phyloP scores from a whole-genome alignment of 2,888 invertebrate genomes.

The Drosophila borborema region DNA sequence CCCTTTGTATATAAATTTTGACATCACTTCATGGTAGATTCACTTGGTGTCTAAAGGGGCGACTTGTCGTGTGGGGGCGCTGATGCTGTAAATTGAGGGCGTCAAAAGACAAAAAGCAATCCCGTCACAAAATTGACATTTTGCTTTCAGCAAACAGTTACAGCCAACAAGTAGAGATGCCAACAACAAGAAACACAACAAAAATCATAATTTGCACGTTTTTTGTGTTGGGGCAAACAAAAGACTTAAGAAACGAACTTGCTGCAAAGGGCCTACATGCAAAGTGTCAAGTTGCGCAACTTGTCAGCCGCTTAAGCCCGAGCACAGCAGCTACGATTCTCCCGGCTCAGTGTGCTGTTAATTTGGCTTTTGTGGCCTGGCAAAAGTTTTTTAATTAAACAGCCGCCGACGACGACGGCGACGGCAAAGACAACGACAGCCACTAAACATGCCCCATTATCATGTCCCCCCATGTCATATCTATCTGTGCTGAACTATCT shows the following conservation, averaged over 20 bases:
- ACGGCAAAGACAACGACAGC: conserved; percentile 51
- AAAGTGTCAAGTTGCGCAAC: conserved; percentile 82
- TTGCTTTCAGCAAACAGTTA: conserved; percentile 67
- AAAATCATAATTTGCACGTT: conserved; percentile 80
- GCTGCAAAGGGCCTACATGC: conserved; percentile 74
- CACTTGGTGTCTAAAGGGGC: conserved; percentile 20
- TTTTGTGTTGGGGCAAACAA: conserved; percentile 76
- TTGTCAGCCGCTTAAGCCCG: conserved; percentile 57
- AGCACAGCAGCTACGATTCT: conserved; percentile 18
- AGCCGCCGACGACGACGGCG: conserved; percentile 43
- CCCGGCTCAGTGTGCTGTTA: conserved; percentile 31
- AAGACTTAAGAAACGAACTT: conserved; percentile 78
- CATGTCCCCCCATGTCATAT: conserved; percentile 72
- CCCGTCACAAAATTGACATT: conserved; percentile 78
- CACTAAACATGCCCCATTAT: conserved; percentile 81
- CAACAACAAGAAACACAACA: background rate
- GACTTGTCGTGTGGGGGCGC: conserved; percentile 54
- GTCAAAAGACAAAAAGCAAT: conserved; percentile 72
- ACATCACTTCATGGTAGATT: background rate
- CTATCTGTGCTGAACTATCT: conserved; percentile 71
- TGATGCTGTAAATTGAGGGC: conserved; percentile 67
- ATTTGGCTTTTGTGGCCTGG: conserved; percentile 41
- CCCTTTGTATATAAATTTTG: background rate
- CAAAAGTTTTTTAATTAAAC: conserved; percentile 71
- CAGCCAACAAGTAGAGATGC: conserved; percentile 9